Evolutionary conservation across 2,888 invertebrate species (phyloP).

Genomic region (Beris morrisii): DNA sequence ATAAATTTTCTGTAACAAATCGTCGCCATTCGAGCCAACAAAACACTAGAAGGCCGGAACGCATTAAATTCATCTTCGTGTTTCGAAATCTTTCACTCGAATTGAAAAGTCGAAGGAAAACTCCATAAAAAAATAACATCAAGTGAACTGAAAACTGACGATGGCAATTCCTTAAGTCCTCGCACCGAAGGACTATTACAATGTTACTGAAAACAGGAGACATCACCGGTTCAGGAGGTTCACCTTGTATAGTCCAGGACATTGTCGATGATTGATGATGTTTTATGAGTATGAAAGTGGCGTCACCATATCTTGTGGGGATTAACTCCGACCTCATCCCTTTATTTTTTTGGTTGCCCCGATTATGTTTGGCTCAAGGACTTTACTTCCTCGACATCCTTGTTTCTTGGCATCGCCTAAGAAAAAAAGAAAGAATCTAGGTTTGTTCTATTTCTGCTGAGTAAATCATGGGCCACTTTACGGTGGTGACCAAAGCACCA

Average conservation of each 20-base stretch:
- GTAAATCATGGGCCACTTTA: constrained; percentile 23
- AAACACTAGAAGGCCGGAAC: background rate
- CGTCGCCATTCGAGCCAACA: constrained; percentile 10
- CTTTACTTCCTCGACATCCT: background rate
- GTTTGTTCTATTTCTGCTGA: background rate
- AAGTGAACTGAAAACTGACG: constrained; percentile 29
- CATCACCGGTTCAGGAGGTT: background rate
- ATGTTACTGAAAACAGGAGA: background rate
- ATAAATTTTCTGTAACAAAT: constrained; percentile 30
- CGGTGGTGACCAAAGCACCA: constrained; percentile 13
- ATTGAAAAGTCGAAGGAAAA: constrained; percentile 12
- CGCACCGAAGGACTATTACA: background rate
- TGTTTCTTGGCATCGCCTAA: background rate
- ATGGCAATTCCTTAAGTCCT: constrained; percentile 19
- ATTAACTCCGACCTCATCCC: constrained; percentile 12
- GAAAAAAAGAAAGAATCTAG: background rate
- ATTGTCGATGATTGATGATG: constrained; percentile 20
- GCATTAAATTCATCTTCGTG: constrained; percentile 18
- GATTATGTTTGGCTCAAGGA: background rate
- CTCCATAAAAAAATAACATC: constrained; percentile 21
- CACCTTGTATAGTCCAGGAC: constrained; percentile 8
- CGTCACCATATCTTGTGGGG: constrained; percentile 10
- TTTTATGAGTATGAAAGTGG: constrained; percentile 10
- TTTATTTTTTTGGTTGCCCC: background rate
- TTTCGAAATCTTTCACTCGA: constrained; percentile 11